Percentiles rank a stretch among this genome's conserved stretches.
Conservation (phyloP, 2,797 vertebrate genomes). For the Octomys mimax region DNA sequence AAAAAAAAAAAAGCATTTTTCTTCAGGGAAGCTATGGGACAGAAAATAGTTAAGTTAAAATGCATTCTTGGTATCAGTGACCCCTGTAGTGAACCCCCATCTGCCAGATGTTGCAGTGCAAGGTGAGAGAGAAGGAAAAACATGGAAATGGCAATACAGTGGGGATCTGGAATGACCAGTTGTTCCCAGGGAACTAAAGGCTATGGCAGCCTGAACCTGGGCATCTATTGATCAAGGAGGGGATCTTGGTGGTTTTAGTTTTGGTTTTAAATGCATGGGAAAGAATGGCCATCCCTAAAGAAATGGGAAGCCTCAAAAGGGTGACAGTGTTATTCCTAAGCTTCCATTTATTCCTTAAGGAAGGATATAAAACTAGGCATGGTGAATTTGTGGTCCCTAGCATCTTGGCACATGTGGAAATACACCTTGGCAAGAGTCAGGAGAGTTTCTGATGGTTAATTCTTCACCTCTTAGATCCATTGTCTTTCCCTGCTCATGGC, state of each 20-base stretch:
- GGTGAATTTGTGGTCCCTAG: neutral
- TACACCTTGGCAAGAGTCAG: neutral
- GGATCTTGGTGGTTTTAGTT: neutral
- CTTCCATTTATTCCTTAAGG: neutral
- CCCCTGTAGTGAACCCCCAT: neutral
- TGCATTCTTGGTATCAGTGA: too few species aligned
- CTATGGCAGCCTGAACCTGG: neutral
- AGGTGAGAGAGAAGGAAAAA: neutral
- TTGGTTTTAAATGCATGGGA: neutral
- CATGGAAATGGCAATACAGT: neutral
- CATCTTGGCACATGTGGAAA: neutral
- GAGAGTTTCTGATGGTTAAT: neutral
- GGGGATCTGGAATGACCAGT: neutral
- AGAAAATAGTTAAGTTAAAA: neutral
- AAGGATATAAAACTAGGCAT: neutral
- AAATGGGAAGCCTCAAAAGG: neutral
- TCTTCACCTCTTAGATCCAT: neutral
- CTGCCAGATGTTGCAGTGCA: neutral
- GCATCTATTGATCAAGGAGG: neutral
- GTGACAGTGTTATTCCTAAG: neutral
- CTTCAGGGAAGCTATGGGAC: neutral
- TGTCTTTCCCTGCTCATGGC: neutral
- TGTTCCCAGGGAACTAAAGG: neutral
- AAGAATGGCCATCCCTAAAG: neutral
- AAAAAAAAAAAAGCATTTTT: neutral